Percentiles rank a stretch among this genome's conserved stretches.
These are phyloP conservation scores for Bedellia somnulentella DNA, from an alignment of 2,888 invertebrate genomes.

Conservation along the genomic window DNA sequence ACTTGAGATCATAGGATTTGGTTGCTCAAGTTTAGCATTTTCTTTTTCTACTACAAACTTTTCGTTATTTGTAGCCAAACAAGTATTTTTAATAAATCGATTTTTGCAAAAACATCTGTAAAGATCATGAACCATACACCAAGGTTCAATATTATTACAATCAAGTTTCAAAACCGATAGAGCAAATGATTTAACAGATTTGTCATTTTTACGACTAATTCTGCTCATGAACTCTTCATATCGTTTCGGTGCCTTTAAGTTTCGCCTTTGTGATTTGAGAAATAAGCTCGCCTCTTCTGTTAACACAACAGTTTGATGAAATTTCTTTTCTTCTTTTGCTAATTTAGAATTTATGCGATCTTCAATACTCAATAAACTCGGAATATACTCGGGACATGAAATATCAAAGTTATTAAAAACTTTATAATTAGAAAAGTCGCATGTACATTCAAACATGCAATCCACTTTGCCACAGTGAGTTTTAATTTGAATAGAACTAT, in stretches of 20 bases:
- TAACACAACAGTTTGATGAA: constrained; percentile 70
- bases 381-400: constrained; percentile 20
- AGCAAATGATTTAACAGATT: constrained; percentile 17
- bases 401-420: constrained; percentile 19
- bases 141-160: constrained; percentile 55
- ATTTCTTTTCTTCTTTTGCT: constrained; percentile 71
- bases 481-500: constrained; percentile 33
- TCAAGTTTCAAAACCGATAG: constrained; percentile 23
- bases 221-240: constrained; percentile 57
- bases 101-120: constrained; percentile 69
- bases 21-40: too few species aligned
- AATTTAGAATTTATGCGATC: constrained; percentile 55
- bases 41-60: too few species aligned
- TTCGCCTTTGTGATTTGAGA: constrained; percentile 60
- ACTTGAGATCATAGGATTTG: too few species aligned
- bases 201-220: constrained; percentile 21
- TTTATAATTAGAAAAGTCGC: constrained; percentile 32
- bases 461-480: constrained; percentile 65
- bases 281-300: constrained; percentile 67
- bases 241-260: constrained; percentile 63
- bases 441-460: constrained; percentile 61
- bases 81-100: constrained; percentile 24
- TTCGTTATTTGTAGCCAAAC: too few species aligned
- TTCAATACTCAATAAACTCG: constrained; percentile 39
- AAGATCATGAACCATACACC: constrained; percentile 67